These are phyloP conservation scores for Rhopalosiphum padi DNA, from an alignment of 1,140 invertebrate species.

Conservation along the genomic window DNA sequence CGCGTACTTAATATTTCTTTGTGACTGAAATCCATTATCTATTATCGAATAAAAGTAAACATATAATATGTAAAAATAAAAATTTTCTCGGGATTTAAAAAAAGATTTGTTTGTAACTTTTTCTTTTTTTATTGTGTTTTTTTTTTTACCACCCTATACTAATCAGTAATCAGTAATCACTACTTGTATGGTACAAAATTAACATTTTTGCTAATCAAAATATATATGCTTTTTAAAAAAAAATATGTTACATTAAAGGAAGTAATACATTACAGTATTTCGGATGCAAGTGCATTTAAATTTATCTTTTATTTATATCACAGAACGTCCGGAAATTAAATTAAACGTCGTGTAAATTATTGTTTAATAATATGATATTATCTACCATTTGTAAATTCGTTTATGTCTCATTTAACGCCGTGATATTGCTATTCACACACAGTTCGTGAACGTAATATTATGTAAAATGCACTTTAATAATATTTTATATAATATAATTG, in stretches of 20 bases:
- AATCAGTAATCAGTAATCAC: no score
- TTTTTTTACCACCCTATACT: background rate
- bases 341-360: slow-evolving; percentile 22
- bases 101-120: background rate
- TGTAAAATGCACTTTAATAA: background rate
- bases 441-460: no score
- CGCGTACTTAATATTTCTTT: background rate
- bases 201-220: background rate
- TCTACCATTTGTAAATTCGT: background rate
- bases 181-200: background rate
- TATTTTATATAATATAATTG: background rate
- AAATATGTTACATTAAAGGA: background rate
- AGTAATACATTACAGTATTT: background rate
- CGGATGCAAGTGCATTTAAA: background rate
- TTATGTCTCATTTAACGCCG: background rate
- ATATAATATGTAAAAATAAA: background rate
- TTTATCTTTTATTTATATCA: background rate
- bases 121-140: background rate
- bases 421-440: background rate
- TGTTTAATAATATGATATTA: background rate
- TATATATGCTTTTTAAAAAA: background rate
- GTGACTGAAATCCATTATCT: background rate
- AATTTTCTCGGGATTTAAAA: background rate
- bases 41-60: background rate
- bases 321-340: background rate